A percentile compares a stretch with the other conserved stretches of the same genome.
These are phyloP conservation scores for Lutjanus campechanus DNA, from an alignment of 2,797 vertebrate genomes.

Conservation along the genomic window DNA sequence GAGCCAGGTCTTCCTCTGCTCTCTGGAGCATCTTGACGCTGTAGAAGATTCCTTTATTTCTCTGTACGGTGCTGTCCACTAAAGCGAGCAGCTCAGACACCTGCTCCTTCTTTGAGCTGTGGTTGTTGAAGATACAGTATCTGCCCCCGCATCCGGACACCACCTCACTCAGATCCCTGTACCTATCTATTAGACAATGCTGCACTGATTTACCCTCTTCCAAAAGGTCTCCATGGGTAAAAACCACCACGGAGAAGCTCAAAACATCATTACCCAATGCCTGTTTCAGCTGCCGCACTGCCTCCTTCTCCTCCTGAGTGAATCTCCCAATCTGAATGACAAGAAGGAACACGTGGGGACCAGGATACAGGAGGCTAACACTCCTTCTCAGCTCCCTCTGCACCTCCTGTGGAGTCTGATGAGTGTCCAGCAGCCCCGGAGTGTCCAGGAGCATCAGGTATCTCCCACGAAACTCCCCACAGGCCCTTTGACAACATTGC, in stretches of 20 bases:
- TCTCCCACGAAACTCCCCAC: slow-evolving; percentile 43
- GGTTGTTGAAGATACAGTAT: slow-evolving; percentile 78
- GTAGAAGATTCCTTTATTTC: slow-evolving; percentile 57
- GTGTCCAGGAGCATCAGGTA: slow-evolving; percentile 75
- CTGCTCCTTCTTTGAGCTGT: slow-evolving; percentile 62
- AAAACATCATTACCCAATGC: slow-evolving; percentile 65
- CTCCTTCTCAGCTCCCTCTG: slow-evolving; percentile 71
- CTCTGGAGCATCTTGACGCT: slow-evolving; percentile 60
- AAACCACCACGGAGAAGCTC: slow-evolving; percentile 72
- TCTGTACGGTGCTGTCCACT: slow-evolving; percentile 56
- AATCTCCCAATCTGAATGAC: slow-evolving; percentile 74
- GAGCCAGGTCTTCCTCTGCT: slow-evolving; percentile 53
- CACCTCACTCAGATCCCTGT: slow-evolving; percentile 59
- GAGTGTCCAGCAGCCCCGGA: slow-evolving; percentile 75
- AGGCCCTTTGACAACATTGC: slow-evolving; percentile 44
- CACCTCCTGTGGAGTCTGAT: slow-evolving; percentile 54
- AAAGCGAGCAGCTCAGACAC: slow-evolving; percentile 61
- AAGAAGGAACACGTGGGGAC: slow-evolving; percentile 74
- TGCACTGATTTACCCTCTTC: slow-evolving; percentile 50
- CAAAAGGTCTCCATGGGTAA: slow-evolving; percentile 76
- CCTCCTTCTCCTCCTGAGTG: slow-evolving; percentile 69
- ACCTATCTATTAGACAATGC: slow-evolving; percentile 59
- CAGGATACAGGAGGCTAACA: slow-evolving; percentile 69
- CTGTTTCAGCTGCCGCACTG: slow-evolving; percentile 59
- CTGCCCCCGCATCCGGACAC: slow-evolving; percentile 66